Conservation (phyloP, 2,888 invertebrate species). For the Phyto melanocephala region DNA sequence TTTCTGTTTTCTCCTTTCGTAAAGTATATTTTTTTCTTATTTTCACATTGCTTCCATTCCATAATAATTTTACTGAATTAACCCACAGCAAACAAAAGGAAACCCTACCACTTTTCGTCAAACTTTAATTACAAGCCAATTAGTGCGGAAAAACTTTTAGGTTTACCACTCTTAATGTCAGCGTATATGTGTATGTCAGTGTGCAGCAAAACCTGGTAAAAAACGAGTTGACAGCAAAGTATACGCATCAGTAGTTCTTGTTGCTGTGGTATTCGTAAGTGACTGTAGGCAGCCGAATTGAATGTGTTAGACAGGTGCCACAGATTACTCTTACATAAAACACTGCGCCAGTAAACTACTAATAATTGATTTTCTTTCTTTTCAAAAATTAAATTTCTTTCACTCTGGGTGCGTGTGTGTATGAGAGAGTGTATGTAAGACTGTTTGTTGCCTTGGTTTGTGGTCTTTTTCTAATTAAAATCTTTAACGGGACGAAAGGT, state of each 20-base stretch:
- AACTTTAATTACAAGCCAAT: constrained; percentile 58
- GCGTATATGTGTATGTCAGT: neutral
- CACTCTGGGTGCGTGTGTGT: neutral
- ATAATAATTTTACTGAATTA: constrained; percentile 1
- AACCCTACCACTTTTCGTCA: constrained; percentile 43
- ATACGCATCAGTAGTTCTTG: constrained; percentile 19
- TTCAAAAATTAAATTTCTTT: constrained; percentile 10
- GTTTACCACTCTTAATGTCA: neutral
- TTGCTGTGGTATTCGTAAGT: neutral
- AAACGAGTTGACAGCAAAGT: constrained; percentile 22
- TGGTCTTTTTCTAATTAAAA: constrained; percentile 10
- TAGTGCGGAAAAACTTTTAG: constrained; percentile 39
- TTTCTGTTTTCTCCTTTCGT: neutral
- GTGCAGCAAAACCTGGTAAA: neutral
- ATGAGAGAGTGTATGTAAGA: no score
- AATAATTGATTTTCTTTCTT: constrained; percentile 22
- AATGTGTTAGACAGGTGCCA: neutral
- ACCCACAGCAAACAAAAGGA: constrained; percentile 1
- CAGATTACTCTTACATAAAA: neutral
- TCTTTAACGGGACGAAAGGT: neutral
- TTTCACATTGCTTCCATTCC: neutral
- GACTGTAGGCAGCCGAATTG: neutral
- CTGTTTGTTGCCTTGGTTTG: neutral
- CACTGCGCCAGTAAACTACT: neutral
- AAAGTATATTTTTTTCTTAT: neutral